A percentile compares a stretch with the other conserved stretches of the same genome.
Conservation (phyloP, 37 sponge, comb jelly and placozoan species). For the Oscarella lobularis region DNA sequence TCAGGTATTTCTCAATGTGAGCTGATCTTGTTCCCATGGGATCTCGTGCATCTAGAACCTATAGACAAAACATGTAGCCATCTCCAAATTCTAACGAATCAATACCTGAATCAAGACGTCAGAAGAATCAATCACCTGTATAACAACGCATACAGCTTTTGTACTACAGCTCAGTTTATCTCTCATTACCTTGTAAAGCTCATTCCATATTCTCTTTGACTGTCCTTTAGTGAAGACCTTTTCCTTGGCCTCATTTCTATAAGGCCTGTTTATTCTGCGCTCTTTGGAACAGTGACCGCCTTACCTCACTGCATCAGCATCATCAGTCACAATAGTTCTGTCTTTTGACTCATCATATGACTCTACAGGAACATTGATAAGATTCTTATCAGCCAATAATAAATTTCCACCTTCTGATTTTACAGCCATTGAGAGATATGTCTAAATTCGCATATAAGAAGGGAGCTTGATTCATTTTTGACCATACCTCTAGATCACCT, state of each 20-base stretch:
- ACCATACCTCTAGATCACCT: conserved; percentile 55
- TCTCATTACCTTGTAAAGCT: conserved; percentile 89
- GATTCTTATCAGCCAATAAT: no score
- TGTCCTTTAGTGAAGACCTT: conserved; percentile 82
- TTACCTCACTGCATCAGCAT: background rate
- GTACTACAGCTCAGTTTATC: conserved; percentile 22
- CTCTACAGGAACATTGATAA: no score
- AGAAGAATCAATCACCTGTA: conserved; percentile 74
- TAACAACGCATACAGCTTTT: no score
- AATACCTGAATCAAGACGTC: conserved; percentile 77
- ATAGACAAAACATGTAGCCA: conserved; percentile 2
- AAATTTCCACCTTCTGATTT: no score
- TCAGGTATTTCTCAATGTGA: conserved; percentile 72
- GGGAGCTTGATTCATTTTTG: no score
- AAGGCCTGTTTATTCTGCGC: no score
- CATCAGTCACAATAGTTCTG: background rate
- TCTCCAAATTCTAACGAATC: background rate
- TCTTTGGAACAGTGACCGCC: background rate
- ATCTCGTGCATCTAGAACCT: conserved; percentile 95
- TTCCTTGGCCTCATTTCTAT: conserved; percentile 67
- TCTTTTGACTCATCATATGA: background rate
- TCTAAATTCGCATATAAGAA: no score
- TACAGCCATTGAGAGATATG: no score
- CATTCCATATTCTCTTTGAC: conserved; percentile 90
- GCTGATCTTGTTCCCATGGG: conserved; percentile 87